A percentile compares a stretch with the other conserved stretches of the same genome.
Conservation (phyloP, 53 echinoderm and acorn worm genomes). For the Actinopyga echinites region DNA sequence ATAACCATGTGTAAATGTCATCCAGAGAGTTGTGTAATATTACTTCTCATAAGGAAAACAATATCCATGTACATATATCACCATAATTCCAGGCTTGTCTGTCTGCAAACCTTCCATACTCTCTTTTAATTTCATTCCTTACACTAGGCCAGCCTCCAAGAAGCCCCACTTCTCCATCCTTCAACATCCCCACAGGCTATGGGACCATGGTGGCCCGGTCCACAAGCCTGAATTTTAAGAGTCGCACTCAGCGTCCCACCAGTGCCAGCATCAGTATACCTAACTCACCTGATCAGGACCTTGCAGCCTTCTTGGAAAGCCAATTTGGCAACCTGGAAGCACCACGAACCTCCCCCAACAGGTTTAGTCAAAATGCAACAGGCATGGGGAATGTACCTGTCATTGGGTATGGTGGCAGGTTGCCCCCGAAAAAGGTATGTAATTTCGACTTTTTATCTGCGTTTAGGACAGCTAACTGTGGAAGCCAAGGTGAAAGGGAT, state of each 20-base stretch:
- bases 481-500: no score
- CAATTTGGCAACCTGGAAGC: conserved; percentile 71
- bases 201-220: conserved; percentile 78
- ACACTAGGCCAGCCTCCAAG: conserved; percentile 13
- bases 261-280: conserved; percentile 77
- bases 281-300: conserved; percentile 77
- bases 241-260: conserved; percentile 63
- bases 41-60: no score
- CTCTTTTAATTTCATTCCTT: background rate
- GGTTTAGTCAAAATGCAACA: conserved; percentile 59
- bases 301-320: conserved; percentile 72
- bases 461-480: no score
- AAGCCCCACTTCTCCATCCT: conserved; percentile 21
- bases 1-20: no score
- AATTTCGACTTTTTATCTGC: background rate
- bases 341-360: conserved; percentile 53
- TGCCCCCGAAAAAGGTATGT: conserved; percentile 82
- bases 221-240: conserved; percentile 86
- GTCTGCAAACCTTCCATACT: background rate
- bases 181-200: conserved; percentile 56
- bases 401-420: conserved; percentile 76
- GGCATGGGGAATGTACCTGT: conserved; percentile 99
- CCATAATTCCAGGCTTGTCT: background rate
- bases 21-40: no score
- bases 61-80: background rate